Evolutionary conservation across 2,797 vertebrate genomes (phyloP).

Genomic region (Thalassophryne amazonica): DNA sequence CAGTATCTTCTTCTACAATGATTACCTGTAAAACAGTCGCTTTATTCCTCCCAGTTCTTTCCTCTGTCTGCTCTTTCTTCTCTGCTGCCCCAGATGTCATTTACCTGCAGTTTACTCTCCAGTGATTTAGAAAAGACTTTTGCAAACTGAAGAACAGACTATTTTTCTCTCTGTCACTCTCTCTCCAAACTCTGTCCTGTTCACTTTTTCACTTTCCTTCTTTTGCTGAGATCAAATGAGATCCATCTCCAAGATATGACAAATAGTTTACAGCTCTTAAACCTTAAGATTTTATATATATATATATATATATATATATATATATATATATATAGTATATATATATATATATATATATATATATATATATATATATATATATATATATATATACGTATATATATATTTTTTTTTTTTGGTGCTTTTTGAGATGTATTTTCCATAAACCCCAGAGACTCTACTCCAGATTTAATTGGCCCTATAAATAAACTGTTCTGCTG

Average conservation of each 20-base stretch:
- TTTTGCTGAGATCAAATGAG: conserved; percentile 41
- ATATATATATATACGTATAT: too few relatives aligned
- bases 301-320: too few relatives aligned
- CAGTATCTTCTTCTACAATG: neutral
- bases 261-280: conserved; percentile 47
- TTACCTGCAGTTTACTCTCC: conserved; percentile 17
- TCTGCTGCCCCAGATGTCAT: conserved; percentile 9
- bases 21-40: too few relatives aligned
- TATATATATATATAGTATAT: too few relatives aligned
- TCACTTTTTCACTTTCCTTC: conserved; percentile 5
- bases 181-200: neutral
- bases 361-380: too few relatives aligned
- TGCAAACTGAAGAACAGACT: conserved; percentile 27
- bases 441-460: conserved; percentile 54
- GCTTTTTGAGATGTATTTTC: conserved; percentile 50
- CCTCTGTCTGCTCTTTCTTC: neutral
- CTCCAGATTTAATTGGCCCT: conserved; percentile 69
- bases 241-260: conserved; percentile 36
- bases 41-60: conserved; percentile 2
- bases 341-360: too few relatives aligned
- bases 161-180: neutral
- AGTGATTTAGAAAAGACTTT: conserved; percentile 15
- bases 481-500: conserved; percentile 66
- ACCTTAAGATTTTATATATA: too few relatives aligned
- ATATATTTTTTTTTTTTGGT: too few relatives aligned